A percentile compares a stretch with the other conserved stretches of the same genome.
Conservation (phyloP, 2,797 vertebrate species). For the Xenentodon cancila region DNA sequence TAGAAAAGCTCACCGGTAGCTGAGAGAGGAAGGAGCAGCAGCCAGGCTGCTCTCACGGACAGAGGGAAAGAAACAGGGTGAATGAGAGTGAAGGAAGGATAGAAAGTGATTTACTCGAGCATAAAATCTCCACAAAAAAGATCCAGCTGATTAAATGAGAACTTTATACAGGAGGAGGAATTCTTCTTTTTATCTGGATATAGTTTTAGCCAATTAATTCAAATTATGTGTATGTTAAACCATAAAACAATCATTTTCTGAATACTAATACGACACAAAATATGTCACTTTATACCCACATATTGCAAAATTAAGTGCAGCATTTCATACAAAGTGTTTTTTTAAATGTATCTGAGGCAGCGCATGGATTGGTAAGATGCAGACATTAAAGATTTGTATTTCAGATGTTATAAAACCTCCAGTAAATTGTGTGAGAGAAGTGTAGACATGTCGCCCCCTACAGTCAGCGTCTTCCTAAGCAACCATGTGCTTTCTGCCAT, state of each 20-base stretch:
- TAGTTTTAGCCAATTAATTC: too few species aligned
- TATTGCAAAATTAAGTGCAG: too few species aligned
- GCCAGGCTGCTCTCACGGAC: slow-evolving; percentile 53
- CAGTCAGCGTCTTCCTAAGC: slow-evolving; percentile 43
- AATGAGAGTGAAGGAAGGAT: neutral
- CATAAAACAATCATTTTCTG: too few species aligned
- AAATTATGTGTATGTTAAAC: too few species aligned
- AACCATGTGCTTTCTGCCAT: neutral
- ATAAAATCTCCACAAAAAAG: slow-evolving; percentile 39
- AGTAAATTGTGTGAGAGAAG: slow-evolving; percentile 58
- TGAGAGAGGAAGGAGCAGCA: neutral
- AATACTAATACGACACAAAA: too few species aligned
- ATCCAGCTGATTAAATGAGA: slow-evolving; percentile 33
- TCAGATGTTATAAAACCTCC: slow-evolving; percentile 37
- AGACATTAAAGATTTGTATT: too few species aligned
- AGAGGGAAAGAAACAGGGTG: slow-evolving; percentile 54
- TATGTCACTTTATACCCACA: too few species aligned
- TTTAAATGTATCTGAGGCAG: slow-evolving; percentile 23
- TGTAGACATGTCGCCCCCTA: slow-evolving; percentile 56
- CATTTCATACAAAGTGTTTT: too few species aligned
- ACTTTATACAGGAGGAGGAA: slow-evolving; percentile 29
- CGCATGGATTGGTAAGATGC: neutral
- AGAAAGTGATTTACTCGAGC: neutral
- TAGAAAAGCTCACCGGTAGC: too few species aligned
- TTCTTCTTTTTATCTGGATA: slow-evolving; percentile 45